Evolutionary conservation across 2,888 invertebrate species (phyloP), one percentile per base, ranked within the genome.

Genomic region (Serrognathus titanus): DNA sequence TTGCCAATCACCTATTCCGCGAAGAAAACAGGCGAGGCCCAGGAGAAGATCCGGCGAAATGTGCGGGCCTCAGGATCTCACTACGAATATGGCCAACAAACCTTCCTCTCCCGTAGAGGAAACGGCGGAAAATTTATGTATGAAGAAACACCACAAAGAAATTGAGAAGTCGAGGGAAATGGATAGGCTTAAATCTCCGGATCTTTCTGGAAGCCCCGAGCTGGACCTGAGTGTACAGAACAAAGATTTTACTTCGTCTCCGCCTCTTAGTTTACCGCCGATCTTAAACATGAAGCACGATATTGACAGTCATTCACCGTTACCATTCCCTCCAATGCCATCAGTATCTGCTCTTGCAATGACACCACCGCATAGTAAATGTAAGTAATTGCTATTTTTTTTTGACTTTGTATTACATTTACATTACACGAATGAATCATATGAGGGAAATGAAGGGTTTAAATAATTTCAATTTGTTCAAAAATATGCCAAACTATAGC

Each of bases 1-100:
- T 79, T 89, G 90, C 66, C 84, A 86, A 53, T 91, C 90, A 56
- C 92, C 91, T n/a, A 83, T 89, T 79, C 90, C 92, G 1, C 81
- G 93, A 59, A 81, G 93, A 62, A 93, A 93, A 71, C 93, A 94
- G 78, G 93, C 93, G 6, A 80, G 93, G 48, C 94, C 94, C 2
- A 80, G 93, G 46, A 82, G 94, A 63, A 83, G 93, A 70, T 92
- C 92, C 0, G 92, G 92, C 5, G 94, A 94, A 68, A 65, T 83
- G 56, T 77, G 80, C 63, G 81, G 82, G 9, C 81, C 85, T 2
- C 86, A 86, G 67, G 87, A 87, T 69, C 78, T 87, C 41, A 80
- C 81, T 47, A 82, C 74, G 51, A 1, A 40, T 16, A 63, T 47
- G 51, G 50, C 41, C 31, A 55, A 60, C 37, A 65, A 66, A 55